Conservation (phyloP, 2,113 vertebrate genomes). For the Epinephelus cyanopodus region DNA sequence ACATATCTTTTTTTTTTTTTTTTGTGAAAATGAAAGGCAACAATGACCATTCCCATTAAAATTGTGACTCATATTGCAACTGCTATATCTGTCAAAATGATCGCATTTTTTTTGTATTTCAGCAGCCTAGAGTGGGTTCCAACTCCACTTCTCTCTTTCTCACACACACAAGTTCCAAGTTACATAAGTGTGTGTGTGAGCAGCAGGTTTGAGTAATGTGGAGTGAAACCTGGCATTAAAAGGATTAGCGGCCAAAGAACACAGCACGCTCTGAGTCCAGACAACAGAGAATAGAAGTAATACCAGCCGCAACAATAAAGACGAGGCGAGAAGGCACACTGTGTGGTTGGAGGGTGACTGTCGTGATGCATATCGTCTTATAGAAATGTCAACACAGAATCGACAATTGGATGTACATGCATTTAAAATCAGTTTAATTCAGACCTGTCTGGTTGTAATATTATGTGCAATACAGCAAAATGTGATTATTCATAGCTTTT, state of each 20-base stretch:
- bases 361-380: not conserved
- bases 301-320: constrained; percentile 42
- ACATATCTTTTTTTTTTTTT: too few relatives aligned
- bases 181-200: constrained; percentile 65
- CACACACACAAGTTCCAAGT: constrained; percentile 23
- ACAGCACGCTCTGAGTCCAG: constrained; percentile 57
- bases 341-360: not conserved
- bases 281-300: constrained; percentile 47
- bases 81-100: too few relatives aligned
- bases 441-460: not conserved
- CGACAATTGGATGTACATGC: not conserved
- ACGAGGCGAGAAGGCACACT: not conserved
- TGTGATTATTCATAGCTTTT: not conserved
- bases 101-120: too few relatives aligned
- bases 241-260: constrained; percentile 75
- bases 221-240: constrained; percentile 75
- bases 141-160: not conserved
- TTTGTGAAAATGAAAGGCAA: too few relatives aligned
- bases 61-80: too few relatives aligned
- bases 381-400: not conserved
- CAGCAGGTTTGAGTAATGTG: constrained; percentile 75
- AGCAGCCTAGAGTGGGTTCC: too few relatives aligned
- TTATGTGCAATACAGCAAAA: not conserved
- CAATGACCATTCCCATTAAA: too few relatives aligned
- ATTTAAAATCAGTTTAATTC: not conserved